Percentiles rank a stretch among this genome's conserved stretches.
These are phyloP conservation scores for Andrena hattorfiana DNA, from an alignment of 2,888 invertebrate species.

Conservation along the genomic window DNA sequence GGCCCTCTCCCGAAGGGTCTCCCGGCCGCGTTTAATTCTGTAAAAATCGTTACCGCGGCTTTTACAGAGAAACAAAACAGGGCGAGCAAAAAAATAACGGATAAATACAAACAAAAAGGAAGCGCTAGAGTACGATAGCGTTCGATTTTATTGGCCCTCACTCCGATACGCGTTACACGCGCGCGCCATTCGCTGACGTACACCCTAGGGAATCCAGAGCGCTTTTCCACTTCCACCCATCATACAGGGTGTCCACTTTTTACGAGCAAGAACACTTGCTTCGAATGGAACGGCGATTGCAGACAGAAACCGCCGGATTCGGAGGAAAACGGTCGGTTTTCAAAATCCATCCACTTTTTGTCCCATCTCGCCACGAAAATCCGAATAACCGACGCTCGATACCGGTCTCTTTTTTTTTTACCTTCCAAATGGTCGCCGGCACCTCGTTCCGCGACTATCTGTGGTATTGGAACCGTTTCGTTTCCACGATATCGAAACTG, in stretches of 20 bases:
- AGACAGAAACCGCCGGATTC: constrained; percentile 13
- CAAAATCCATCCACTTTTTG: neutral
- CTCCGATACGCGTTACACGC: constrained; percentile 52
- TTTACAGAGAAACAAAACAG: constrained; percentile 32
- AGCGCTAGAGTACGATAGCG: constrained; percentile 67
- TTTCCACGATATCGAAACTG: neutral
- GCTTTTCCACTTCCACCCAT: constrained; percentile 23
- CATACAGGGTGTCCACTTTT: constrained; percentile 63
- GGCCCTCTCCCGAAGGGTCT: too few relatives aligned
- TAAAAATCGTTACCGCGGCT: constrained; percentile 37
- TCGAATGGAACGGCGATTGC: constrained; percentile 50
- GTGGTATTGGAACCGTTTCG: neutral
- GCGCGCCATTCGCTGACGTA: constrained; percentile 24
- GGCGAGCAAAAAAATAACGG: constrained; percentile 10
- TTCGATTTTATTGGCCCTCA: constrained; percentile 77
- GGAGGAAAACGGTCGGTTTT: constrained; percentile 6
- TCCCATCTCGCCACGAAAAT: neutral
- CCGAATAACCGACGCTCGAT: neutral
- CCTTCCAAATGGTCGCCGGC: neutral
- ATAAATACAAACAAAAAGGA: constrained; percentile 56
- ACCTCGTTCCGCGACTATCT: neutral
- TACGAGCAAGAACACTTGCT: constrained; percentile 75
- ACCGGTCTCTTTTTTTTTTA: neutral
- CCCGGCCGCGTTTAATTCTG: constrained; percentile 36
- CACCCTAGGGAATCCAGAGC: constrained; percentile 34